Evolutionary conservation across 2,888 invertebrate genomes (phyloP).

Genomic region (Dicyrtomina minuta): DNA sequence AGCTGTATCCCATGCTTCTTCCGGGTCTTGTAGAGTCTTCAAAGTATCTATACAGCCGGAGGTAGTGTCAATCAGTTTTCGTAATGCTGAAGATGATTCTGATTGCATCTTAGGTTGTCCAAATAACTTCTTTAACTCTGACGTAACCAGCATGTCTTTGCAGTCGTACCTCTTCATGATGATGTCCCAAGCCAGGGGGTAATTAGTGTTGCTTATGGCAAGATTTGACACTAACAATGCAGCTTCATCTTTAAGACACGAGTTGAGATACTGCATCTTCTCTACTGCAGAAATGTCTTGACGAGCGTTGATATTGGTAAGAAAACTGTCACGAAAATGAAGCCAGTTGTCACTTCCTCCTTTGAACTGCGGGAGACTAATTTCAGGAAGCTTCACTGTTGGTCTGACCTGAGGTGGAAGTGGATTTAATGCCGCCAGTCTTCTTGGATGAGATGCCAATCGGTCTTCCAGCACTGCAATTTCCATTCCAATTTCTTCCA

Average conservation of each 20-base stretch:
- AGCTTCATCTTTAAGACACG: constrained; percentile 34
- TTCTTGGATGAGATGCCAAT: too few relatives aligned
- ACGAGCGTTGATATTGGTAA: background rate
- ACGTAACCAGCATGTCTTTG: constrained; percentile 31
- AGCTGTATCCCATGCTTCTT: constrained; percentile 10
- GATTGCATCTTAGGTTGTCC: constrained; percentile 1
- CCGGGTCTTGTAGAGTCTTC: constrained; percentile 4
- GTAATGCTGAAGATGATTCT: constrained; percentile 17
- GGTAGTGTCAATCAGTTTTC: constrained; percentile 33
- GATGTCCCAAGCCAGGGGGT: constrained; percentile 34
- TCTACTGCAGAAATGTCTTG: constrained; percentile 16
- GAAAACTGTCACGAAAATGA: background rate
- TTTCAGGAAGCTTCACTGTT: too few relatives aligned
- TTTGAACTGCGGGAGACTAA: too few relatives aligned
- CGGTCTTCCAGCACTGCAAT: too few relatives aligned
- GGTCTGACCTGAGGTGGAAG: too few relatives aligned
- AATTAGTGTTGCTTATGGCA: constrained; percentile 35
- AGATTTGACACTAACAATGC: constrained; percentile 27
- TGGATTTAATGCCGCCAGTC: too few relatives aligned
- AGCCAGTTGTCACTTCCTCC: too few relatives aligned
- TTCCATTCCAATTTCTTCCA: too few relatives aligned
- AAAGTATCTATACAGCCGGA: constrained; percentile 30
- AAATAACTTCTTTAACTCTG: constrained; percentile 22
- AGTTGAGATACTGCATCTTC: constrained; percentile 36
- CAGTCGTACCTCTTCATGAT: constrained; percentile 35